Base-by-base conservation (phyloP, 2,888 invertebrate genomes). In the Euclidia mi region DNA sequence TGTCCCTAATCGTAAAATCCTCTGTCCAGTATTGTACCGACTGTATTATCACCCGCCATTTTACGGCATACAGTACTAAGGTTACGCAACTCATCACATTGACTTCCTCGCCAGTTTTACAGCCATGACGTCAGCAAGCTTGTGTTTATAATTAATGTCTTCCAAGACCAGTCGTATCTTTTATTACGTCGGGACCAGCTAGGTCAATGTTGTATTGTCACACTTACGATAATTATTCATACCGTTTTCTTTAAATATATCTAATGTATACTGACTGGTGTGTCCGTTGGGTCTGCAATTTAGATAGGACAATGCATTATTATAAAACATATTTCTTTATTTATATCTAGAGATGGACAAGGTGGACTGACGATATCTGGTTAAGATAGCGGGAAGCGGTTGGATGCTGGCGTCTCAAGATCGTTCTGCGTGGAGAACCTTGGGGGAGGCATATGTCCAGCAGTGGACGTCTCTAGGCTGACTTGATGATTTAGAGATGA, bases 91-190 rank as follows among this genome's bases (percentile, higher is more conserved):
- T 20, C 31, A 53, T 28, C 15, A 25, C 37, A 28, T 29, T 2
- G 44, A 43, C 53, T 40, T 32, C 20, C 52, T 64, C 17, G 12
- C 43, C 20, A 37, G 56, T 53, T 62, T 50, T 57, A 60, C 38
- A 43, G 48, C 32, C 10, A 55, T 78, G 71, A 76, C 57, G 69
- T 75, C 71, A 78, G 34, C 46, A 7, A 41, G 37, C 38, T 69
- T 73, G 65, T 64, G 31, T 59, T 56, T 56, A 43, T 58, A 69
- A 71, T 74, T 74, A 67, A 71, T 61, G 60, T 42, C 56, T 56
- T 32, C 44, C 62, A 69, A 61, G 57, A 52, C 40, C 52, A 60
- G 49, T 57, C 47, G 34, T 62, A 62, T 71, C 61, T 47, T 45
- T 51, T 52, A 45, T 38, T 44, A 31, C 57, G 43, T 43, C 20